These are phyloP conservation scores for Pelodiscus sinensis DNA, from an alignment of 2,113 vertebrate species.

Conservation along the genomic window DNA sequence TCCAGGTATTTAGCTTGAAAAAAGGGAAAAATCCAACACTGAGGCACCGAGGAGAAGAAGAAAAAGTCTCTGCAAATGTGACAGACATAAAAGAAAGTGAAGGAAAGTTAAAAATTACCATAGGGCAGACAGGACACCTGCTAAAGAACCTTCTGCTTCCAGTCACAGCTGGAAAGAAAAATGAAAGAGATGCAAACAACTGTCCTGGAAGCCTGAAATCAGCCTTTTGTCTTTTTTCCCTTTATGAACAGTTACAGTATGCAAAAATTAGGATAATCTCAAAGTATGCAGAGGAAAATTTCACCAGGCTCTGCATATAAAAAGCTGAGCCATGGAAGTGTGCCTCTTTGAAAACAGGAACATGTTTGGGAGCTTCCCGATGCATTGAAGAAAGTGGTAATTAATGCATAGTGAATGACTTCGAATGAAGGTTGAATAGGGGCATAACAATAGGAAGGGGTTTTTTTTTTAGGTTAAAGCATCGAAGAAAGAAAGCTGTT, in stretches of 20 bases:
- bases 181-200: constrained; percentile 87
- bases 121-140: constrained; percentile 82
- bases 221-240: constrained; percentile 80
- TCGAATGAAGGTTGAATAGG: constrained; percentile 85
- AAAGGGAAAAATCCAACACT: constrained; percentile 11
- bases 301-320: constrained; percentile 83
- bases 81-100: constrained; percentile 81
- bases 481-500: constrained; percentile 81
- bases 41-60: constrained; percentile 38
- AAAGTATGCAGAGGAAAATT: constrained; percentile 77
- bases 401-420: constrained; percentile 88
- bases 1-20: constrained; percentile 49
- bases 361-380: constrained; percentile 78
- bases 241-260: constrained; percentile 84
- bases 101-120: constrained; percentile 85
- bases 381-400: constrained; percentile 82
- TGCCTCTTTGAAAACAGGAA: constrained; percentile 84
- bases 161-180: constrained; percentile 84
- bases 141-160: constrained; percentile 81
- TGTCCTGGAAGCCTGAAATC: constrained; percentile 81
- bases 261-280: constrained; percentile 82
- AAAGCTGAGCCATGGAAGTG: constrained; percentile 84
- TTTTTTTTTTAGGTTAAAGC: constrained; percentile 77
- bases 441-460: constrained; percentile 77
- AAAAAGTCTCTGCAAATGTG: constrained; percentile 68